Evolutionary conservation across 1,140 invertebrate genomes (phyloP).

Genomic region (Chrysopa pallens): DNA sequence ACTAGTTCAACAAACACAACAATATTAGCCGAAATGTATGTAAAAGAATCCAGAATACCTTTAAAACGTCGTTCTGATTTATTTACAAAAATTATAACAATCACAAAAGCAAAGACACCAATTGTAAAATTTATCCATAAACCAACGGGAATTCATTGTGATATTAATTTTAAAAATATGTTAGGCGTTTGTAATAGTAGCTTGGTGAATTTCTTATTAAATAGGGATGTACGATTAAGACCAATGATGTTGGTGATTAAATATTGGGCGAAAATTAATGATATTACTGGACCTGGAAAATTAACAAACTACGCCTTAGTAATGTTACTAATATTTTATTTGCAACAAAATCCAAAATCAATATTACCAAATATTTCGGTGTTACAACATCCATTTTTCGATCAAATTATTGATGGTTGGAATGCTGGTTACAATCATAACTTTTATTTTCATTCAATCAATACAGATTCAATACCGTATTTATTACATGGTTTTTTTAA

Average conservation of each 20-base stretch:
- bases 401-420: constrained; percentile 24
- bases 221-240: constrained; percentile 31
- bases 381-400: constrained; percentile 16
- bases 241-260: constrained; percentile 42
- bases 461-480: constrained; percentile 17
- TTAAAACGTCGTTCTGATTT: constrained; percentile 20
- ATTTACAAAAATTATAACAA: constrained; percentile 35
- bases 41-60: constrained; percentile 21
- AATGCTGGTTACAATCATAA: constrained; percentile 25
- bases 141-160: constrained; percentile 34
- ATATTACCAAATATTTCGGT: constrained; percentile 23
- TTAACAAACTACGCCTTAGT: constrained; percentile 40
- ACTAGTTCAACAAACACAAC: neutral
- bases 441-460: constrained; percentile 4
- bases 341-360: constrained; percentile 31
- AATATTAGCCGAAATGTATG: constrained; percentile 9
- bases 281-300: constrained; percentile 26
- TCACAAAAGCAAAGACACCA: constrained; percentile 46
- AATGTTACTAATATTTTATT: constrained; percentile 41
- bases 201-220: constrained; percentile 35
- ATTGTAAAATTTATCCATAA: constrained; percentile 47
- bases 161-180: constrained; percentile 49
- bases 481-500: constrained; percentile 37
- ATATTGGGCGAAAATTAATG: constrained; percentile 43
- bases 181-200: constrained; percentile 40